Evolutionary conservation across 2,113 vertebrate species (phyloP).

Genomic region (Brachyhypopomus occidentalis): DNA sequence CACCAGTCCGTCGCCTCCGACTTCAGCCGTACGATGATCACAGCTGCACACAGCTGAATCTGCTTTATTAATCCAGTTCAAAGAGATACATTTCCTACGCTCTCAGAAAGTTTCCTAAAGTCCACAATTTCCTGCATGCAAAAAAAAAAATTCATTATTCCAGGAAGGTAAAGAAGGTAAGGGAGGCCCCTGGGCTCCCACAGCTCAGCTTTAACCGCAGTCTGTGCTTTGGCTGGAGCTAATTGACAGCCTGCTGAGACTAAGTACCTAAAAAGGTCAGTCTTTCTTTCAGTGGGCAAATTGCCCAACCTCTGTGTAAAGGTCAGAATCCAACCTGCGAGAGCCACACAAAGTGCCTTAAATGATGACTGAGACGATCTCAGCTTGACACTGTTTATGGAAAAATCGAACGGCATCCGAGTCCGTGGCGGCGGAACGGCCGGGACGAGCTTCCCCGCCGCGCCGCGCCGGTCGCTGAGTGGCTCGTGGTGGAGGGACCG

Average conservation of each 20-base stretch:
- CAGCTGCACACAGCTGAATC: neutral
- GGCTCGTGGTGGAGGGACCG: neutral
- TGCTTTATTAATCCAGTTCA: neutral
- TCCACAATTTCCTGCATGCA: neutral
- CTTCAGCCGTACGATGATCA: neutral
- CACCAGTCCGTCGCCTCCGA: neutral
- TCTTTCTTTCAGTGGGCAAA: conserved; percentile 54
- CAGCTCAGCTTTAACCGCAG: conserved; percentile 31
- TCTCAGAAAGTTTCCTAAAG: neutral
- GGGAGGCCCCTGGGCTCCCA: conserved; percentile 15
- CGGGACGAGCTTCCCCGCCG: neutral
- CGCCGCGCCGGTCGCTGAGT: neutral
- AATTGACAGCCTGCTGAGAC: conserved; percentile 60
- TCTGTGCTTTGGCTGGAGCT: conserved; percentile 37
- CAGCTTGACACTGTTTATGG: conserved; percentile 45
- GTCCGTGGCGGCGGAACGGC: neutral
- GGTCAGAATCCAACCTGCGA: conserved; percentile 55
- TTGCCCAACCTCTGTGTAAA: conserved; percentile 50
- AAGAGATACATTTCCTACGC: neutral
- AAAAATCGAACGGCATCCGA: conserved; percentile 31
- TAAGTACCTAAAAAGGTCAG: conserved; percentile 65
- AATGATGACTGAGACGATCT: conserved; percentile 35
- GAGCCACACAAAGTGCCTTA: conserved; percentile 21
- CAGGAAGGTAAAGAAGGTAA: too few relatives aligned
- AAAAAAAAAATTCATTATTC: conserved; percentile 41